phyloP scores from a whole-genome alignment of 2,888 invertebrate species.

The Isotomurus palustris region DNA sequence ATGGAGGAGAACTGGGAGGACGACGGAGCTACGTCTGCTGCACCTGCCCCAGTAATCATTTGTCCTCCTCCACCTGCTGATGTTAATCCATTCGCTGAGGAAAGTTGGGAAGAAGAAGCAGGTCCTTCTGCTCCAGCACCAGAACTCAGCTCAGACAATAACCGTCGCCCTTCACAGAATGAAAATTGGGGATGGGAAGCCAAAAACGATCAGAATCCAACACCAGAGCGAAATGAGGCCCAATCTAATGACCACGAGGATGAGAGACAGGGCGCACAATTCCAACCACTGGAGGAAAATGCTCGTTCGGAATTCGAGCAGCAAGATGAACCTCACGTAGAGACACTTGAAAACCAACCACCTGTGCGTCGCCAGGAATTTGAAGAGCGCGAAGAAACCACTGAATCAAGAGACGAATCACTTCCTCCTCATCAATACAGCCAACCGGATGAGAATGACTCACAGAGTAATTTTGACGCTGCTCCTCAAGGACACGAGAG shows the following conservation, averaged over 20 bases:
- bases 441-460: too few species aligned
- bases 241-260: background rate
- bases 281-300: background rate
- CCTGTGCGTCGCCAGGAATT: too few species aligned
- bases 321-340: background rate
- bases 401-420: too few species aligned
- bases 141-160: too few species aligned
- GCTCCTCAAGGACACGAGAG: background rate
- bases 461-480: background rate
- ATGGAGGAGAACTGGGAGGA: conserved; percentile 11
- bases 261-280: background rate
- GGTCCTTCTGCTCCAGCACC: background rate
- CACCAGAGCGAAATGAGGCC: background rate
- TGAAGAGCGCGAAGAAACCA: too few species aligned
- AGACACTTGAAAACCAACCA: background rate
- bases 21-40: background rate
- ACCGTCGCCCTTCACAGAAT: too few species aligned
- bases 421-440: too few species aligned
- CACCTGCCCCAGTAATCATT: background rate
- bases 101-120: conserved; percentile 3
- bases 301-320: conserved; percentile 1
- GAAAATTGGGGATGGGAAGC: too few species aligned
- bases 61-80: background rate
- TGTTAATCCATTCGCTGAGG: background rate
- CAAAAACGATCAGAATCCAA: background rate